Evolutionary conservation across 2,888 invertebrate species (phyloP), one percentile per base, ranked within the genome.

Genomic region (Mimumesa dahlbomi): DNA sequence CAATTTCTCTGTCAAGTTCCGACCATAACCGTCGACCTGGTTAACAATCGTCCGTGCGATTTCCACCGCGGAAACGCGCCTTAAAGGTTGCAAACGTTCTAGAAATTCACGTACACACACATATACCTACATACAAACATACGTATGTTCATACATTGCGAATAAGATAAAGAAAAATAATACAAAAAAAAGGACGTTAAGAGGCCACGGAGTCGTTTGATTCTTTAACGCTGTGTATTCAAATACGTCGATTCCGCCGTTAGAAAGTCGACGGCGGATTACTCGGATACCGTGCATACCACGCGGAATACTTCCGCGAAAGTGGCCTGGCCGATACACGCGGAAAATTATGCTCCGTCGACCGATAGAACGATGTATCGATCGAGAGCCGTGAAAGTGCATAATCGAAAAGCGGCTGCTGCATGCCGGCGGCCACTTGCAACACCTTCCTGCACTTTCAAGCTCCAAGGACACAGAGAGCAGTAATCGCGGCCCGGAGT

Each of bases 251-350:
- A 14, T 29, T 31, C 21, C 62, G 52, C 49, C 77, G n/a, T n/a
- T 85, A 86, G 86, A 87, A 87, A 87, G 85, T 86, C 78, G 67
- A 82, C 79, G 71, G 67, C 73, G 77, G 74, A 83, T 84, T 82
- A 85, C 82, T 81, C 77, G 77, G 81, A 86, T 85, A 73, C 77
- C 83, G 59, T 64, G 81, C 82, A 80, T 77, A 68, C 80, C 62
- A n/a, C n/a, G 45, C 48, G 75, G 75, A 81, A 81, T 79, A 70
- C 82, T 86, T 86, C 84, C 86, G 85, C 77, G 84, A 85, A 84
- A 84, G 85, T 84, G 73, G 70, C 71, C 57, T 50, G 57, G n/a
- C 16, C 13, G 48, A 11, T 57, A 14, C 25, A n/a, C 38, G 43
- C 13, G 50, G 34, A 53, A 66, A 75, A 75, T 71, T 57, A 46